Percentiles rank a stretch among this genome's conserved stretches.
phyloP scores from a whole-genome alignment of 2,797 vertebrate genomes.

The Sebastes matsubarae region DNA sequence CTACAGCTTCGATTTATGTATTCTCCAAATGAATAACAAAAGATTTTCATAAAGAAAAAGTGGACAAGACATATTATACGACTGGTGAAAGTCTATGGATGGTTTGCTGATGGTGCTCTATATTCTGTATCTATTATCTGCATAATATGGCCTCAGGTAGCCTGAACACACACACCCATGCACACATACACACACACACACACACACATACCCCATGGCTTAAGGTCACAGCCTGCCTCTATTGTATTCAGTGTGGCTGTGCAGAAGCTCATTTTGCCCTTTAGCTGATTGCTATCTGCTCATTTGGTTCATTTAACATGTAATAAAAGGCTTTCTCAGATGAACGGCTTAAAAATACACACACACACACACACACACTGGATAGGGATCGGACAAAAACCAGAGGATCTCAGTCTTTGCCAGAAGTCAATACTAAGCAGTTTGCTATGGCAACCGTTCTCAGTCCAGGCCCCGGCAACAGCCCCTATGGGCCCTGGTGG shows the following conservation, averaged over 20 bases:
- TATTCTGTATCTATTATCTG: background rate
- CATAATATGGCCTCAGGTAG: conserved; percentile 25
- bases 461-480: background rate
- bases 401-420: conserved; percentile 44
- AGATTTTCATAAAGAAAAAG: conserved; percentile 6
- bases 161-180: conserved; percentile 6
- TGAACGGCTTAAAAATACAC: conserved; percentile 21
- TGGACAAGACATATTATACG: background rate
- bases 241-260: conserved; percentile 39
- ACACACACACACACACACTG: background rate
- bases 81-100: background rate
- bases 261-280: conserved; percentile 50
- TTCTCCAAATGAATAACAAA: conserved; percentile 5
- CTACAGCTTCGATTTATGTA: conserved; percentile 20
- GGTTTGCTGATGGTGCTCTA: background rate
- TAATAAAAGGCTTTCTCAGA: conserved; percentile 51
- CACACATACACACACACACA: background rate
- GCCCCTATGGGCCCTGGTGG: background rate
- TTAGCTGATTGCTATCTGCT: conserved; percentile 57
- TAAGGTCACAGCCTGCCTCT: conserved; percentile 40
- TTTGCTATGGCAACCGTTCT: conserved; percentile 57
- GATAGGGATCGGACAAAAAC: conserved; percentile 33
- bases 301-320: conserved; percentile 62
- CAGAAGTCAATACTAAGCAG: conserved; percentile 66
- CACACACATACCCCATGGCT: conserved; percentile 3